Conservation (phyloP, 2,113 vertebrate genomes). For the Megaptera novaeangliae region DNA sequence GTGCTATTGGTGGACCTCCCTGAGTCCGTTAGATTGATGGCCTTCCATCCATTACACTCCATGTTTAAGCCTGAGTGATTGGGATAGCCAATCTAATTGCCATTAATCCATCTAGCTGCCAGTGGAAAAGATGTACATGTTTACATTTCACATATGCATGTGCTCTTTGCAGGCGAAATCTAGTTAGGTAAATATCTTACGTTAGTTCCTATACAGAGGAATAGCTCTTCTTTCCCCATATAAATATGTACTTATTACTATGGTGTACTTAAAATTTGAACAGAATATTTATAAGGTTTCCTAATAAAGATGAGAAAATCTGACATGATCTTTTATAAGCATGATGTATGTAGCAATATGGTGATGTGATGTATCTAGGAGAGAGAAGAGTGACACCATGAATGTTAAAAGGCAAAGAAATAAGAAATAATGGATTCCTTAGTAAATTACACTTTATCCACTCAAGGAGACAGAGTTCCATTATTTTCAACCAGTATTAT, state of each 20-base stretch:
- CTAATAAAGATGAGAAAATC: background rate
- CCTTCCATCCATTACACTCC: background rate
- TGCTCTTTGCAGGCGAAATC: background rate
- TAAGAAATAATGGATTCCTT: slow-evolving; percentile 1
- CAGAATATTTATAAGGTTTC: background rate
- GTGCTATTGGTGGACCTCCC: background rate
- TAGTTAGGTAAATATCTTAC: background rate
- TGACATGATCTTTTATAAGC: background rate
- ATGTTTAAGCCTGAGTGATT: background rate
- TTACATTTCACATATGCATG: background rate
- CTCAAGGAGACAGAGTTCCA: slow-evolving; percentile 4
- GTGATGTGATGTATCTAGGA: background rate
- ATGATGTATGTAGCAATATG: background rate
- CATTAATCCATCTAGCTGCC: background rate
- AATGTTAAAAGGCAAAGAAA: slow-evolving; percentile 4
- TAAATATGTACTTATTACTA: background rate
- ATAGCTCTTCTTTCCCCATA: background rate
- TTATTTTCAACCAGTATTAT: slow-evolving; percentile 31
- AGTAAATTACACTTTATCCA: slow-evolving; percentile 23
- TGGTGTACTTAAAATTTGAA: background rate
- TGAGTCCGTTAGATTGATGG: background rate
- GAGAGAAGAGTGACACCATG: background rate
- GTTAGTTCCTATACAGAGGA: background rate
- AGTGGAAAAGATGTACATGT: background rate
- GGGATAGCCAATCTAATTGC: background rate